Conservation (phyloP, 2,113 vertebrate species). For the Lepus timidus region DNA sequence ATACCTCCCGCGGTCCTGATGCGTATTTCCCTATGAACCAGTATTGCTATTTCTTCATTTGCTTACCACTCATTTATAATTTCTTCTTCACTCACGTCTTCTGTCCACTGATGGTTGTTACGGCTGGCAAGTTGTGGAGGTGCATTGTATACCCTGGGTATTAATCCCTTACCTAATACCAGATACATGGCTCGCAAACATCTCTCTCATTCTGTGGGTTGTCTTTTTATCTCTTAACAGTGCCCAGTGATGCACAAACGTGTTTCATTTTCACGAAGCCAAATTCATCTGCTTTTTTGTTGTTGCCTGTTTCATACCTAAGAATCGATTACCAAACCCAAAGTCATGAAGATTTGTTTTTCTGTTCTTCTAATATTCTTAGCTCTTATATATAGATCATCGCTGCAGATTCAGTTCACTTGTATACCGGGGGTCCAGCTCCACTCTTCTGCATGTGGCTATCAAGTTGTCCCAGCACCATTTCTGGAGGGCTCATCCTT, state of each 20-base stretch:
- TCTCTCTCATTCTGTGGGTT: background rate
- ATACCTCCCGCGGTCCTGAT: background rate
- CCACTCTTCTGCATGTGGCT: background rate
- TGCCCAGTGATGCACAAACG: background rate
- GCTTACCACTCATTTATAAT: background rate
- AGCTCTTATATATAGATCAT: background rate
- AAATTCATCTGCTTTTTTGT: background rate
- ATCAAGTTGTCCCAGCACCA: background rate
- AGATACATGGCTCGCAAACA: slow-evolving; percentile 1
- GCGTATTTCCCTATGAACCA: background rate
- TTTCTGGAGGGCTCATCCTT: background rate
- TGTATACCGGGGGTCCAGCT: background rate
- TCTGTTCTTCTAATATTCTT: slow-evolving; percentile 12
- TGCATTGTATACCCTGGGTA: background rate
- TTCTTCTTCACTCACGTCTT: background rate
- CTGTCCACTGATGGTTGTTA: background rate
- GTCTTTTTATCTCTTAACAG: background rate
- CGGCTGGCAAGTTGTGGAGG: background rate
- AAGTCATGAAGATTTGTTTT: background rate
- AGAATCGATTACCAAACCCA: background rate
- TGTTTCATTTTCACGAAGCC: background rate
- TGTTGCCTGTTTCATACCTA: background rate
- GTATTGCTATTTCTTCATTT: background rate
- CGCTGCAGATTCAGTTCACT: background rate
- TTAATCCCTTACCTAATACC: background rate